phyloP scores from a whole-genome alignment of 2,888 invertebrate species.

The Trachelus troglodyta region DNA sequence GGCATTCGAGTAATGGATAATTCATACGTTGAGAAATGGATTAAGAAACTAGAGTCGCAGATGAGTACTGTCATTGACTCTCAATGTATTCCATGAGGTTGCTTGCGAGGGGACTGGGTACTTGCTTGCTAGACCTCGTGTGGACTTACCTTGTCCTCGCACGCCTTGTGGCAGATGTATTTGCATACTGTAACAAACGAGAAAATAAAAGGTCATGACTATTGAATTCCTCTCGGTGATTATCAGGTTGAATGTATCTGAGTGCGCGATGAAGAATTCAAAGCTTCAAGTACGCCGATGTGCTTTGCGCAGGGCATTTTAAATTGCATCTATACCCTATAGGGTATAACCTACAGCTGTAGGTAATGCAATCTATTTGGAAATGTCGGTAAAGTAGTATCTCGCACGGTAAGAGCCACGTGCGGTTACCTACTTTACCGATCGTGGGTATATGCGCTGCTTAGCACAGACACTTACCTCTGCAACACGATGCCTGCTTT shows the following conservation, averaged over 20 bases:
- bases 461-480: slow-evolving; percentile 70
- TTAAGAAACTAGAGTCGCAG: not conserved
- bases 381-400: not conserved
- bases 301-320: not conserved
- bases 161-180: slow-evolving; percentile 82
- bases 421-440: not conserved
- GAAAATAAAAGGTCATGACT: slow-evolving; percentile 19
- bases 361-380: not conserved
- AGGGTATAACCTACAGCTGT: not conserved
- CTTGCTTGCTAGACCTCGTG: not conserved
- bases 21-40: not conserved
- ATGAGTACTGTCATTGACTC: slow-evolving; percentile 1
- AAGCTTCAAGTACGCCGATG: not conserved
- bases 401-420: not conserved
- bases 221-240: not conserved
- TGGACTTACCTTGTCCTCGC: slow-evolving; percentile 79
- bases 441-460: not conserved
- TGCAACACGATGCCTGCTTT: slow-evolving; percentile 80
- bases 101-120: not conserved
- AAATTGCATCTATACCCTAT: not conserved
- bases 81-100: not conserved
- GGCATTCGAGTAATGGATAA: not conserved
- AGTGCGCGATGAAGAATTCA: not conserved
- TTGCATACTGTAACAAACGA: slow-evolving; percentile 81
- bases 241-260: not conserved